phyloP scores from a whole-genome alignment of 2,113 vertebrate species.

The Otolemur garnettii region DNA sequence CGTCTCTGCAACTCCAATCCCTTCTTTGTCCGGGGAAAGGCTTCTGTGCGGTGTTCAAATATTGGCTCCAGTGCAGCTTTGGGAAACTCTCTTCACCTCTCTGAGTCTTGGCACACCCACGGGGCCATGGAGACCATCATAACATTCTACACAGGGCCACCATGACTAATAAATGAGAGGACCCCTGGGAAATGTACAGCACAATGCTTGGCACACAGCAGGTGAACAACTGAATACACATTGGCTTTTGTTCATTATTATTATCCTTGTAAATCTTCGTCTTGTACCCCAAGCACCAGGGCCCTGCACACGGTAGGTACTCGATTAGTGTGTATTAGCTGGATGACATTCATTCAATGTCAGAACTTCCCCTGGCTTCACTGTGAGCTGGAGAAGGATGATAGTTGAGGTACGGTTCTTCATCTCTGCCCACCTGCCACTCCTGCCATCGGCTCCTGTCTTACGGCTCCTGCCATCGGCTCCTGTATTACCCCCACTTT shows the following conservation, averaged over 20 bases:
- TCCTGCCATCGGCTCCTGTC: neutral
- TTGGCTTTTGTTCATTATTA: neutral
- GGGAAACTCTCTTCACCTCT: neutral
- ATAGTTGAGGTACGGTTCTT: neutral
- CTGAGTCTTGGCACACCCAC: neutral
- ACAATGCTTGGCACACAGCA: neutral
- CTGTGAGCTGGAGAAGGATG: neutral
- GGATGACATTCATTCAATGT: neutral
- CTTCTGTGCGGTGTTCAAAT: neutral
- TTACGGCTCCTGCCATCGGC: neutral
- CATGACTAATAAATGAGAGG: neutral
- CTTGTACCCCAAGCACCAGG: neutral
- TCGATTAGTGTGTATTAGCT: neutral
- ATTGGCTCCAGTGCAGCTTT: neutral
- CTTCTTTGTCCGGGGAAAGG: neutral
- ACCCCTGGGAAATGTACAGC: neutral
- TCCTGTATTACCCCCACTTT: neutral
- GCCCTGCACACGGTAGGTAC: neutral
- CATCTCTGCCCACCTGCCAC: neutral
- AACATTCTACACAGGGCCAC: neutral
- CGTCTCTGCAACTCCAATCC: neutral
- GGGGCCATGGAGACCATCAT: fast-evolving
- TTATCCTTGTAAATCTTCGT: neutral
- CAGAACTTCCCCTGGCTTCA: neutral
- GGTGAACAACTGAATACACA: neutral